Base-by-base conservation (phyloP, 2,888 invertebrate genomes). In the Acleris cristana region DNA sequence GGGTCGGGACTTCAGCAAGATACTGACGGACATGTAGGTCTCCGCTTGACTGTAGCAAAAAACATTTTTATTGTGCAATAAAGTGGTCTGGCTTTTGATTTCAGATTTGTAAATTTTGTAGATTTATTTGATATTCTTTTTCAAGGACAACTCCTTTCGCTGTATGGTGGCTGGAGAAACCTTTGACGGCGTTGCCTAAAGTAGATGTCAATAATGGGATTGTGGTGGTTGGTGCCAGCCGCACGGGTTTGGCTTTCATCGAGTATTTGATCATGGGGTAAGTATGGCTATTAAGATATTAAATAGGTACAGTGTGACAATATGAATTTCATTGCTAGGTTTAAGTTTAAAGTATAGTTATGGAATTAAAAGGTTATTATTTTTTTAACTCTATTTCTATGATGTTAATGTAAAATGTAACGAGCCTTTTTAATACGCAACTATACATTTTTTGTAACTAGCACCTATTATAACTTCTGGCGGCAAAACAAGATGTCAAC, bases 211-310 rank as follows among this genome's bases (percentile, higher is more conserved):
- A 95, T 71, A 88, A 86, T 16, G 93, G 93, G 74, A 94, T 96
- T 51, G 94, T 96, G 0, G 93, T 96, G 0, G 93, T 96, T 0
- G 95, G 96, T 0, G 94, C 94, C 1, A 95, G 96, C 65, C 91
- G 94, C 21, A 94, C 95, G 0, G 94, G 95, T 0, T 81, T 95
- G 0, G 88, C 95, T 0, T 95, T 96, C 74, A 74, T 95, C 26
- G 95, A 95, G 76, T 83, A 92, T 18, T 80, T 96, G 18, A 81
- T 95, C 19, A 90, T 94, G 75, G 94, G 93, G 92, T 94, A 74
- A 77, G 80, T 49, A n/a, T 30, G 18, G 18, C 18, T 48, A 16
- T 18, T 14, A 8, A 8, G 8, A 30, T 45, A 45, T 16, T 45
- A 6, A 45, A 45, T n/a, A n/a, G n/a, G n/a, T n/a, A 45, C n/a